These are phyloP conservation scores for Carcina quercana DNA, from an alignment of 2,888 invertebrate species.

Conservation along the genomic window DNA sequence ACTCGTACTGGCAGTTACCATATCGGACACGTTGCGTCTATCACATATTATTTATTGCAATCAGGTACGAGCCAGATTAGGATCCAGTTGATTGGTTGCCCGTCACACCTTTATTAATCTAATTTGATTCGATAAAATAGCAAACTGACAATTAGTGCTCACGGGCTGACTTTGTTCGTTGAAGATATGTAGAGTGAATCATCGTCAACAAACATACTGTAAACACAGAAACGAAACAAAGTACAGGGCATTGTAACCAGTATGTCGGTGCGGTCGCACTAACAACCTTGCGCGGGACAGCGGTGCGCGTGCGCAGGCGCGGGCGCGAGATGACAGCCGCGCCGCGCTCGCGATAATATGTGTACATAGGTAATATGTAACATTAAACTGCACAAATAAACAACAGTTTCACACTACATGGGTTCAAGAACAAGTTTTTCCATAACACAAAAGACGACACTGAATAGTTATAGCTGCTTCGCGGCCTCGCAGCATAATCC, in stretches of 20 bases:
- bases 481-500: conserved; percentile 71
- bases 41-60: too few relatives aligned
- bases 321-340: conserved; percentile 52
- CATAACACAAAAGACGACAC: conserved; percentile 75
- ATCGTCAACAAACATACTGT: conserved; percentile 15
- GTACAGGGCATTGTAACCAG: not conserved
- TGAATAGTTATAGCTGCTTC: conserved; percentile 75
- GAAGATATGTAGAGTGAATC: too few relatives aligned
- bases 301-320: conserved; percentile 12
- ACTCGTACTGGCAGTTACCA: too few relatives aligned
- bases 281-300: conserved; percentile 6
- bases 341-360: conserved; percentile 64
- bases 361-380: conserved; percentile 76
- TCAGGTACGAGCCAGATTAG: too few relatives aligned
- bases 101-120: too few relatives aligned
- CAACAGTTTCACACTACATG: conserved; percentile 73
- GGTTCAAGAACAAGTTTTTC: conserved; percentile 75
- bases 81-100: too few relatives aligned
- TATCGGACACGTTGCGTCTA: too few relatives aligned
- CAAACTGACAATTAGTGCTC: too few relatives aligned
- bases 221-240: too few relatives aligned
- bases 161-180: too few relatives aligned
- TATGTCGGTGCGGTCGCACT: not conserved
- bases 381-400: conserved; percentile 75
- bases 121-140: too few relatives aligned